Evolutionary conservation across 2,888 invertebrate species (phyloP), one percentile per base, ranked within the genome.

Genomic region (Allolobophora icterica): DNA sequence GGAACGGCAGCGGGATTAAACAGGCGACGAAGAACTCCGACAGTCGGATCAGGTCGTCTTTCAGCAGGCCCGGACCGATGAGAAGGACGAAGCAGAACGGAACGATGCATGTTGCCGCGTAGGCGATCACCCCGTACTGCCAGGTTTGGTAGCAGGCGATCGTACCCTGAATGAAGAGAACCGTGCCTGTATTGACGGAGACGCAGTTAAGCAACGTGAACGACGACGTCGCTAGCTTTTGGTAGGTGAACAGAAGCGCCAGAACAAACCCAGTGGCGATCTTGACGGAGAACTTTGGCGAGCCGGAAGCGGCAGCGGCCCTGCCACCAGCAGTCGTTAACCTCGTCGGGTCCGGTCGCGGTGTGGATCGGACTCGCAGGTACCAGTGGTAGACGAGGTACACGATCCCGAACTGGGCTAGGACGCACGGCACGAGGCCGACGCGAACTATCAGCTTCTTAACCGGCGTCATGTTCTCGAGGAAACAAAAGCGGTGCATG

Each of bases 161-260:
- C 13, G 91, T 91, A 45, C 92, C 93, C 52, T 93, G 92, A 30
- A 93, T 91, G 84, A 92, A 93, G 33, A 93, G 90, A 17, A 93
- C 92, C 21, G 42, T 90, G 30, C 90, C 90, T 45, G 91, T 90
- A 30, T 92, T 92, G 17, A 93, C 91, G 1, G 93, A 92, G 17
- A 93, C 93, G 83, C 93, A 93, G 92, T 93, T 93, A 33, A 93
- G 91, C 84, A 93, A 91, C n/a, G 92, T 91, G 90, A 93, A 92
- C 33, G 92, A 91, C 15, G 93, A 93, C 17, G 93, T 93, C 33
- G 93, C 93, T 35, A 93, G 91, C 52, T 92, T 91, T 84, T 93
- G 93, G 90, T 93, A 93, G 89, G 92, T 93, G 90, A 93, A 93
- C 38, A 93, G 91, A 83, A 93, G 90, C 19, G 93, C 71, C 34